These are phyloP conservation scores for Scomber japonicus DNA, from an alignment of 2,113 vertebrate species.

Conservation along the genomic window DNA sequence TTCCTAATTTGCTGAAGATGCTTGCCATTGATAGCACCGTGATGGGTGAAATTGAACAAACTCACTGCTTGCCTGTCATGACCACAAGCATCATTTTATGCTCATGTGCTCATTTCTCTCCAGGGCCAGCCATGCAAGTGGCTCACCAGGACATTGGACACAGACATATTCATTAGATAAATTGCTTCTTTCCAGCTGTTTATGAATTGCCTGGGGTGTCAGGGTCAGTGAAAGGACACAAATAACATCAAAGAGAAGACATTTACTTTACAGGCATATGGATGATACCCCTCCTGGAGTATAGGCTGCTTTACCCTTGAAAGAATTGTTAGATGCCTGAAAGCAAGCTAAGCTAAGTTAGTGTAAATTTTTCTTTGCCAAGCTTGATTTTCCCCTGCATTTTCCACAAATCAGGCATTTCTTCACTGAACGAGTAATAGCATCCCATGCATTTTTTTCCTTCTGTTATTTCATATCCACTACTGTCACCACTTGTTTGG, in stretches of 20 bases:
- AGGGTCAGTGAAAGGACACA: conserved; percentile 49
- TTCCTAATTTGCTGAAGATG: conserved; percentile 35
- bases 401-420: neutral
- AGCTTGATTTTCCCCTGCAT: neutral
- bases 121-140: neutral
- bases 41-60: conserved; percentile 65
- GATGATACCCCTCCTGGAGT: too few species aligned
- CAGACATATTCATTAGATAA: conserved; percentile 56
- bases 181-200: conserved; percentile 43
- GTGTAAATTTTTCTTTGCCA: neutral
- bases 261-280: neutral
- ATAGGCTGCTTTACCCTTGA: neutral
- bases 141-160: conserved; percentile 40
- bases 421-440: too few species aligned
- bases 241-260: conserved; percentile 35
- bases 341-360: conserved; percentile 1
- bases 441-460: too few species aligned
- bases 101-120: conserved; percentile 34
- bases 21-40: conserved; percentile 13
- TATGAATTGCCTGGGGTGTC: conserved; percentile 22
- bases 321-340: conserved; percentile 19
- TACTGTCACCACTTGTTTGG: too few species aligned
- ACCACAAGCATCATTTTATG: conserved; percentile 32
- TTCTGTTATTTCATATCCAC: too few species aligned
- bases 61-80: conserved; percentile 17